Evolutionary conservation across 2,113 vertebrate species (phyloP).

Genomic region (Podilymbus podiceps): DNA sequence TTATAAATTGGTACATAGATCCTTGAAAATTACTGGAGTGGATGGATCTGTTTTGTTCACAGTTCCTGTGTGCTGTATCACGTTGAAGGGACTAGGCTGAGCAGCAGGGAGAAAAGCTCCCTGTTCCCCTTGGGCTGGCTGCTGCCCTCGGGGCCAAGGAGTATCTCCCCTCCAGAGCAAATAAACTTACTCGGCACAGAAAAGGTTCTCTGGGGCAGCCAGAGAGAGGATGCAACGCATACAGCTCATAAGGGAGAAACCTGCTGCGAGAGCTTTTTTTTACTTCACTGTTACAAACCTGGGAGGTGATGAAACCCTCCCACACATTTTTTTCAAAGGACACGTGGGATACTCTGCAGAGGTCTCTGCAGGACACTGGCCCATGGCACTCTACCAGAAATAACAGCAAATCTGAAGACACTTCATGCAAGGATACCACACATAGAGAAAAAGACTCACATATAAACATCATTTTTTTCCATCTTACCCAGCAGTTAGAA

Average conservation of each 20-base stretch:
- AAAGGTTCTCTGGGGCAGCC: not conserved
- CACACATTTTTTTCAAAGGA: not conserved
- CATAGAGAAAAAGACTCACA: not conserved
- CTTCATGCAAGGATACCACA: not conserved
- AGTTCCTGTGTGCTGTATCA: not conserved
- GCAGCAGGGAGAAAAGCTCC: not conserved
- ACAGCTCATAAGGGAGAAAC: not conserved
- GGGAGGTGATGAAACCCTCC: not conserved
- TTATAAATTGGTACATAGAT: not conserved
- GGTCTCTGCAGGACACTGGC: not conserved
- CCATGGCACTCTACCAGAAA: not conserved
- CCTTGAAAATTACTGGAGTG: not conserved
- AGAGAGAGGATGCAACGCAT: not conserved
- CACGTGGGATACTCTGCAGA: not conserved
- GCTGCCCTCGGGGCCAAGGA: not conserved
- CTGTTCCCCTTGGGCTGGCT: not conserved
- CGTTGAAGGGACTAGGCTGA: not conserved
- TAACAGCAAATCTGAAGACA: not conserved
- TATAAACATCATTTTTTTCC: not conserved
- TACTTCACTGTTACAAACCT: not conserved
- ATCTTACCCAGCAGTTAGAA: not conserved
- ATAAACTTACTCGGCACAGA: not conserved
- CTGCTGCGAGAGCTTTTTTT: not conserved
- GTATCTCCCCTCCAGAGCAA: rapidly evolving
- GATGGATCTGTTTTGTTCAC: not conserved